Percentiles rank a stretch among this genome's conserved stretches.
These are phyloP conservation scores for Seriola aureovittata DNA, from an alignment of 2,113 vertebrate species.

Conservation along the genomic window DNA sequence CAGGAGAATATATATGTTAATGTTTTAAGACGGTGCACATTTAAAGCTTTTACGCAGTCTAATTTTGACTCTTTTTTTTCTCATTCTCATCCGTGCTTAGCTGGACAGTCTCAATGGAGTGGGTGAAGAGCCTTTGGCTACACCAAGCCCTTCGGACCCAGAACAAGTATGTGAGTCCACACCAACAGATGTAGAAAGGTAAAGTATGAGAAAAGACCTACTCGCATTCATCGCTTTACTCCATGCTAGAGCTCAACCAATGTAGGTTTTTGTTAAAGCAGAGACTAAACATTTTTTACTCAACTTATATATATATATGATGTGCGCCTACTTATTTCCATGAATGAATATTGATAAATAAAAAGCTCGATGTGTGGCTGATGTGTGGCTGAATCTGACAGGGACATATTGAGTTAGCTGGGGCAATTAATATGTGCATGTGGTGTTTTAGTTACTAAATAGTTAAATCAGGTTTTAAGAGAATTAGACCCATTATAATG, in stretches of 20 bases:
- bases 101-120: conserved; percentile 57
- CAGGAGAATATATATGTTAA: not conserved
- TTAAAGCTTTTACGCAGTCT: not conserved
- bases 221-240: not conserved
- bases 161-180: conserved; percentile 55
- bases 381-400: too few species aligned
- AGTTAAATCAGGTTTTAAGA: too few species aligned
- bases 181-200: conserved; percentile 64
- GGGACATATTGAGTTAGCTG: too few species aligned
- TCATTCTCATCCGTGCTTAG: conserved; percentile 41
- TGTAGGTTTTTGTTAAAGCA: not conserved
- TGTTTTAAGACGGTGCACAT: not conserved
- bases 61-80: not conserved
- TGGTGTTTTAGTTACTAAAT: too few species aligned
- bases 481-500: too few species aligned
- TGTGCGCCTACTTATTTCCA: too few species aligned
- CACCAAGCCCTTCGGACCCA: conserved; percentile 62
- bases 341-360: not conserved
- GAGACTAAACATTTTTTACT: not conserved
- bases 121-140: conserved; percentile 58
- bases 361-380: not conserved
- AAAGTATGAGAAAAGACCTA: not conserved
- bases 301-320: too few species aligned
- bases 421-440: too few species aligned
- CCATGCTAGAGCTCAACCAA: not conserved